Conservation (phyloP, 2,797 vertebrate species). For the Phrynocephalus forsythii region DNA sequence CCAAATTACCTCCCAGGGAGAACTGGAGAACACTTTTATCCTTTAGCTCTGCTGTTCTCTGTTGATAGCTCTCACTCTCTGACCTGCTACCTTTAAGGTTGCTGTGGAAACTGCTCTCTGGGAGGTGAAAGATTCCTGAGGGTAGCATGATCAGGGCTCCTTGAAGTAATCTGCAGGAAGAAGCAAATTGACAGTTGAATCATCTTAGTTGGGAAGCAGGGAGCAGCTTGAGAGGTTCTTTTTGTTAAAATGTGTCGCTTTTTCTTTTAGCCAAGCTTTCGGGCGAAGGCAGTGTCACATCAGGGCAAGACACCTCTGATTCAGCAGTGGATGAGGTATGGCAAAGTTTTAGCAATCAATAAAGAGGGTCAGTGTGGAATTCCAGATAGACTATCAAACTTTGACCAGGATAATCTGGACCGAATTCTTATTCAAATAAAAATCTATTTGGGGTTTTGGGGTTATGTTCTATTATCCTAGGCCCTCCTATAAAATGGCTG, state of each 20-base stretch:
- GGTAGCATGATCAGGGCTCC: not conserved
- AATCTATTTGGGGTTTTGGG: too few relatives aligned
- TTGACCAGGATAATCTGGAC: not conserved
- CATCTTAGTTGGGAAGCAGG: not conserved
- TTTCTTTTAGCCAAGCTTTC: conserved; percentile 58
- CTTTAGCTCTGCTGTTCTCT: conserved; percentile 40
- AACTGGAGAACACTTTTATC: conserved; percentile 74
- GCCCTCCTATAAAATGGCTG: not conserved
- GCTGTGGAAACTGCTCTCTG: conserved; percentile 70
- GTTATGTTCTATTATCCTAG: not conserved
- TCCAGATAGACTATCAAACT: not conserved
- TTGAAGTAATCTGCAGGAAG: not conserved
- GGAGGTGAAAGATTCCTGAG: conserved; percentile 33
- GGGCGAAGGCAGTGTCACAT: conserved; percentile 30
- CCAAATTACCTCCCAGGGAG: conserved; percentile 75
- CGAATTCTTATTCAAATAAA: not conserved
- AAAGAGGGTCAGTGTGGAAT: not conserved
- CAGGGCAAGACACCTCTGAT: conserved; percentile 14
- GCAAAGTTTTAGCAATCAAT: not conserved
- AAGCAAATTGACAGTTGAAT: not conserved
- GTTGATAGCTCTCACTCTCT: conserved; percentile 19
- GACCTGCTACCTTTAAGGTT: conserved; percentile 66
- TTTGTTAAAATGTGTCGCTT: conserved; percentile 18
- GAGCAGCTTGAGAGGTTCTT: not conserved
- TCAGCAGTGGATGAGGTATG: conserved; percentile 65